A percentile compares a stretch with the other conserved stretches of the same genome.
Evolutionary conservation across 2,888 invertebrate species (phyloP).

Genomic region (Acanthoscelides obtectus): DNA sequence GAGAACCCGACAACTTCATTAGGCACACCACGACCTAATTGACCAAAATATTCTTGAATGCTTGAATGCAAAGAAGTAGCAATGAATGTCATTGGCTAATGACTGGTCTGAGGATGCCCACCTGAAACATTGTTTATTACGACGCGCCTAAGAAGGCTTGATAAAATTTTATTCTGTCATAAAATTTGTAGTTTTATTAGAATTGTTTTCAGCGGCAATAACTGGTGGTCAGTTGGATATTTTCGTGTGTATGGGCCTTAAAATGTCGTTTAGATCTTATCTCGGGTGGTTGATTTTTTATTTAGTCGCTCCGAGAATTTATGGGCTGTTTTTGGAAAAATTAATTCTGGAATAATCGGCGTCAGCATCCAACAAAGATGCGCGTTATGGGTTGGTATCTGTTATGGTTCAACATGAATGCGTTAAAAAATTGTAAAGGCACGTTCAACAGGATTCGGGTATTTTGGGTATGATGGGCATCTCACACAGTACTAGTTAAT

Average conservation of each 20-base stretch:
- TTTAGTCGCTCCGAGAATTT: not conserved
- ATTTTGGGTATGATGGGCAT: no score
- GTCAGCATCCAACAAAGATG: not conserved
- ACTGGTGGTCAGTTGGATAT: not conserved
- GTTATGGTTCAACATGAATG: no score
- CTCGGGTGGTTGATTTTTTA: not conserved
- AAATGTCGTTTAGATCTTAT: not conserved
- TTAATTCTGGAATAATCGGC: not conserved
- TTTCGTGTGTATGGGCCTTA: not conserved
- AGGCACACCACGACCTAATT: not conserved
- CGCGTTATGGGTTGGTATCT: not conserved
- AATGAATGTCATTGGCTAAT: not conserved
- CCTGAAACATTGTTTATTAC: conserved; percentile 38
- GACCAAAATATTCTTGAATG: not conserved
- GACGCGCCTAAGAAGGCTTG: conserved; percentile 31
- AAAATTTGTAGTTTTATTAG: conserved; percentile 38
- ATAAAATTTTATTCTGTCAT: conserved; percentile 38
- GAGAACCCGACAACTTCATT: no score
- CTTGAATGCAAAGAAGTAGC: conserved; percentile 6
- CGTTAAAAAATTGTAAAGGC: no score
- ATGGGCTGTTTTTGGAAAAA: not conserved
- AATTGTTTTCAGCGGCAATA: conserved; percentile 20
- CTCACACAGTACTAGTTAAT: no score
- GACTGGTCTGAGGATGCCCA: conserved; percentile 16
- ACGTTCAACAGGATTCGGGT: no score